Conservation (phyloP, 2,797 vertebrate genomes). For the Hemitrygon akajei region DNA sequence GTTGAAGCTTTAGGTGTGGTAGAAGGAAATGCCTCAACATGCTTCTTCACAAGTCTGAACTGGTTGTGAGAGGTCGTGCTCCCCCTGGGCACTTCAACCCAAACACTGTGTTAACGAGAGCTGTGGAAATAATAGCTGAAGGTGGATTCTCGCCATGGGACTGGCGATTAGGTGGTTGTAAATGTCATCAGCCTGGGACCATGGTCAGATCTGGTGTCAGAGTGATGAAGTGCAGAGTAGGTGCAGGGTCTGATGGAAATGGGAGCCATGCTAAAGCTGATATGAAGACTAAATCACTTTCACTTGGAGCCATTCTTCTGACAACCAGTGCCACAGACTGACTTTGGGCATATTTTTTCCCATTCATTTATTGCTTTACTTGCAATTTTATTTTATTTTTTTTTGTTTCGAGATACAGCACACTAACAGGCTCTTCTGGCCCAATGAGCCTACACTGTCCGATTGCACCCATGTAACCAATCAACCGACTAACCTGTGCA, state of each 20-base stretch:
- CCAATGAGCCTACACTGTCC: too few species aligned
- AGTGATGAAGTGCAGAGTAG: not conserved
- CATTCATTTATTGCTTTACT: not conserved
- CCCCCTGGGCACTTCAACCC: not conserved
- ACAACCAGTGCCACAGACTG: not conserved
- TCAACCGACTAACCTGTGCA: too few species aligned
- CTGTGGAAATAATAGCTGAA: not conserved
- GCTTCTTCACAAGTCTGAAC: not conserved
- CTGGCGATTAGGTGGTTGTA: not conserved
- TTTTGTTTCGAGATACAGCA: not conserved
- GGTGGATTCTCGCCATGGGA: not conserved
- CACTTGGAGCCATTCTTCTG: not conserved
- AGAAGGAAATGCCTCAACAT: not conserved
- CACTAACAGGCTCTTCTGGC: too few species aligned
- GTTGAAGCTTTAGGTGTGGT: not conserved
- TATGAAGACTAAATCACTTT: not conserved
- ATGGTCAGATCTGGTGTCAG: not conserved
- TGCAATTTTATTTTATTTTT: not conserved
- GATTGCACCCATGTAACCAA: too few species aligned
- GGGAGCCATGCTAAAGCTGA: not conserved
- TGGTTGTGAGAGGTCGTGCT: too few species aligned
- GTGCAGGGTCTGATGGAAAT: not conserved
- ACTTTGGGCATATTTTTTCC: not conserved
- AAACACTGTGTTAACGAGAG: not conserved
- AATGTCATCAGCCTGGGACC: not conserved